Evolutionary conservation across 1,140 invertebrate genomes (phyloP), one percentile per base, ranked within the genome.

Genomic region (Temnothorax curvispinosus): DNA sequence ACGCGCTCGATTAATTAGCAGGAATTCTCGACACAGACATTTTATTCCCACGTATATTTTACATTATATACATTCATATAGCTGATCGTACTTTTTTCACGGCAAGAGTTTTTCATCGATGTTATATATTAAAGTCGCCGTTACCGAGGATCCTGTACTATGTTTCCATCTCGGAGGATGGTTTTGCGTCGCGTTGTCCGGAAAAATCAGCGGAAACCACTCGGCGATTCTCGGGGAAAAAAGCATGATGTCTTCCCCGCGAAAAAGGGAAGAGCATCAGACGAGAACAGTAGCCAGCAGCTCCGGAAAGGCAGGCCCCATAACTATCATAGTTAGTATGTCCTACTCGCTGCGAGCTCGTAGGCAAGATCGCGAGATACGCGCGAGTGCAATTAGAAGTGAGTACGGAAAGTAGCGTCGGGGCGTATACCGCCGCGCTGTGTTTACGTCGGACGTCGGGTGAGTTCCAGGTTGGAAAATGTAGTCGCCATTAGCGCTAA

Each of bases 401-500:
- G 67, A 72, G 74, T 78, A 71, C 77, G 58, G 54, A 64, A 47
- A 62, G 64, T 80, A 60, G 67, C 72, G 32, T 56, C 41, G 64
- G 87, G 89, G 89, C 89, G 87, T 91, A 87, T 44, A 81, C 77
- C 47, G 9, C 35, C 76, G 77, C 50, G 81, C 27, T 78, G 65
- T 81, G 85, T 90, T 85, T 62, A 74, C 38, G 56, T 69, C 72
- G 62, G 76, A 84, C 86, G 44, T 82, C 44, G 41, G 60, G 47
- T 32, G 78, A 56, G 54, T 75, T 74, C 41, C 62, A 84, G 80
- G 56, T 21, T 50, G 67, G 86, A 85, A 90, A 89, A 87, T 89
- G 86, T 89, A 89, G 80, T 87, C 81, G 78, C 89, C 89, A 90
- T 91, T 91, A 91, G 76, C 89, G 72, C 62, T 71, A 71, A 90